These are phyloP conservation scores for Botia kubotai DNA, from an alignment of 2,797 vertebrate genomes.

Conservation along the genomic window DNA sequence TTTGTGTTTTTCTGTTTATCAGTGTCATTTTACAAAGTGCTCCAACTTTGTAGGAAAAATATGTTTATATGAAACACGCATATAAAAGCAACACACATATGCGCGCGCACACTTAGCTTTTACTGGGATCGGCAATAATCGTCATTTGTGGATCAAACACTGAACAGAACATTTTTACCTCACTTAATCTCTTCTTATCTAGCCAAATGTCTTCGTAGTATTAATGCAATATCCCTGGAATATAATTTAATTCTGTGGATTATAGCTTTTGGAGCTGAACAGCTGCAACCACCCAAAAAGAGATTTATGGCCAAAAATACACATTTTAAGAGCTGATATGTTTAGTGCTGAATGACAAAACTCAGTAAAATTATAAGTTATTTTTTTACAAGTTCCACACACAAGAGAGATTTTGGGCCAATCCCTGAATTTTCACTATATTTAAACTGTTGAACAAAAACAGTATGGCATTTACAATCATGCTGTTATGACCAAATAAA, in stretches of 20 bases:
- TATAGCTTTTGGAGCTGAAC: conserved; percentile 15
- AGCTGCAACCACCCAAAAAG: conserved; percentile 20
- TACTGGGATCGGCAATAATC: not conserved
- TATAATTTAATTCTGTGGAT: conserved; percentile 35
- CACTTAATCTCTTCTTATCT: conserved; percentile 49
- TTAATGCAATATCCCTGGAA: conserved; percentile 38
- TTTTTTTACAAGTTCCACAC: too few relatives aligned
- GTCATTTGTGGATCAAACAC: conserved; percentile 30
- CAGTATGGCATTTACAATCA: too few relatives aligned
- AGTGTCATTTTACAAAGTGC: conserved; percentile 20
- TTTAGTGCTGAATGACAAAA: not conserved
- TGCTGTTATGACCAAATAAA: not conserved
- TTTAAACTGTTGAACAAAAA: too few relatives aligned
- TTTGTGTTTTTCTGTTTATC: conserved; percentile 4
- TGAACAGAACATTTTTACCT: conserved; percentile 15
- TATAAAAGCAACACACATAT: not conserved
- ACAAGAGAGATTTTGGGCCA: too few relatives aligned
- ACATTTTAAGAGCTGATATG: not conserved
- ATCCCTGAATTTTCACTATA: too few relatives aligned
- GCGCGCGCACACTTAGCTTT: not conserved
- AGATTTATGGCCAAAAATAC: not conserved
- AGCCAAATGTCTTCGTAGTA: conserved; percentile 29
- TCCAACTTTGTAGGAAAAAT: not conserved
- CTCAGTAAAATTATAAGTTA: not conserved
- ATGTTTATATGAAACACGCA: conserved; percentile 2